phyloP scores from a whole-genome alignment of 2,797 vertebrate species.

The Ctenopoma multispine region DNA sequence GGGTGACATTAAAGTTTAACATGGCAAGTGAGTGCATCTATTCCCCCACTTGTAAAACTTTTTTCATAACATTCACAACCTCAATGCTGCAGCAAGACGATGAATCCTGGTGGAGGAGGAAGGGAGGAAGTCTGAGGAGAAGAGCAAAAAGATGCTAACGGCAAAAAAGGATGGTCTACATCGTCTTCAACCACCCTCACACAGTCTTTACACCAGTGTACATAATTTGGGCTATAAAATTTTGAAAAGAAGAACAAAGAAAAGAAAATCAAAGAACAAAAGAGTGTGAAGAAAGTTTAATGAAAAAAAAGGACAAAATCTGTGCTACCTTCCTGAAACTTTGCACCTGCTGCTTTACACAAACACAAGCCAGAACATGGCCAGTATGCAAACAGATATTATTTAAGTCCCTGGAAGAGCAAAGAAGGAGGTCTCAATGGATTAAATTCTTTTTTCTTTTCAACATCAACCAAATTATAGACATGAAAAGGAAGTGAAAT shows the following conservation, averaged over 20 bases:
- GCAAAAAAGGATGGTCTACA: background rate
- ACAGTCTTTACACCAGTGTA: background rate
- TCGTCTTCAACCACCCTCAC: background rate
- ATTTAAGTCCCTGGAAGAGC: constrained; percentile 47
- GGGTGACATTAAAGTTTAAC: constrained; percentile 71
- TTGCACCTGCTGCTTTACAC: constrained; percentile 36
- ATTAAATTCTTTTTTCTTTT: constrained; percentile 39
- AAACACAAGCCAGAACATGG: constrained; percentile 53
- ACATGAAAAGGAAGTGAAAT: constrained; percentile 72
- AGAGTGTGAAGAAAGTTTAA: background rate
- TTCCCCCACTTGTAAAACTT: constrained; percentile 34
- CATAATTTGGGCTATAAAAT: background rate
- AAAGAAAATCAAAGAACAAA: background rate
- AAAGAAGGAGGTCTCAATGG: constrained; percentile 46
- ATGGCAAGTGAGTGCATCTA: constrained; percentile 51
- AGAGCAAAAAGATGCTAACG: background rate
- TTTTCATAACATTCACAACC: constrained; percentile 27
- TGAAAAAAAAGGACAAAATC: background rate
- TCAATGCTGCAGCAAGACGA: constrained; percentile 22
- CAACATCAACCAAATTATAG: constrained; percentile 76
- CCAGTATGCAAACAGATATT: constrained; percentile 41
- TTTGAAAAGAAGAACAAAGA: background rate
- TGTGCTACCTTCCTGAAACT: constrained; percentile 19
- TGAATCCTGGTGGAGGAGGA: constrained; percentile 1
- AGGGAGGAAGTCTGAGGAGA: background rate